Conservation (phyloP, 2,888 invertebrate species). For the Malacosoma neustria region DNA sequence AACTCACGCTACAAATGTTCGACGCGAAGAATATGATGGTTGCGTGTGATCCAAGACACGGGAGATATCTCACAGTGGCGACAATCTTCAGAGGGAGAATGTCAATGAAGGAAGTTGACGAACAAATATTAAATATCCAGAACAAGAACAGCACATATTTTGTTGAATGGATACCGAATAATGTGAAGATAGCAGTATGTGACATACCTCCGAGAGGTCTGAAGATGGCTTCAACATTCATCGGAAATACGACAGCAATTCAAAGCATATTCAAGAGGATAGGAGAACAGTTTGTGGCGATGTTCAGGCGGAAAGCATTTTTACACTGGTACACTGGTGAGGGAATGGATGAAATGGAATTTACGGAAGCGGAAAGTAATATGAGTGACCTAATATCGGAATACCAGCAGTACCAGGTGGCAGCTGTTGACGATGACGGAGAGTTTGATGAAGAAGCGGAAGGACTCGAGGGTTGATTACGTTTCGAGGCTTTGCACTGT, state of each 20-base stretch:
- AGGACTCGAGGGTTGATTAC: slow-evolving; percentile 61
- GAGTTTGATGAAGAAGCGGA: slow-evolving; percentile 73
- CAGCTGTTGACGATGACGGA: slow-evolving; percentile 72
- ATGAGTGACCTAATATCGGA: slow-evolving; percentile 84
- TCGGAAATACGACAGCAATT: slow-evolving; percentile 90
- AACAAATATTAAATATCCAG: slow-evolving; percentile 84
- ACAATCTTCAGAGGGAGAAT: slow-evolving; percentile 92
- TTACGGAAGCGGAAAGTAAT: slow-evolving; percentile 93
- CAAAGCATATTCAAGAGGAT: slow-evolving; percentile 91
- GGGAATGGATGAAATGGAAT: slow-evolving; percentile 95
- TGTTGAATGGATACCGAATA: slow-evolving; percentile 88
- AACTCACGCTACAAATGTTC: slow-evolving; percentile 80
- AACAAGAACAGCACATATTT: slow-evolving; percentile 86
- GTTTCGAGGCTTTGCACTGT: slow-evolving; percentile 28
- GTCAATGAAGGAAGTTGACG: slow-evolving; percentile 95
- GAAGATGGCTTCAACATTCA: slow-evolving; percentile 91
- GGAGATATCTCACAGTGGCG: slow-evolving; percentile 91
- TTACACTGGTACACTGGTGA: slow-evolving; percentile 97
- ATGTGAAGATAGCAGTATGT: slow-evolving; percentile 86
- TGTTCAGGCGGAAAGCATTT: slow-evolving; percentile 97
- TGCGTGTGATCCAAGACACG: slow-evolving; percentile 93
- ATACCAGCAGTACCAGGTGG: slow-evolving; percentile 84
- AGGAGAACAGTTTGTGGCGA: slow-evolving; percentile 89
- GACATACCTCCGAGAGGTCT: slow-evolving; percentile 84
- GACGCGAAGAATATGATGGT: slow-evolving; percentile 90